phyloP scores from a whole-genome alignment of 1,140 invertebrate genomes.

The Dendrolimus kikuchii region DNA sequence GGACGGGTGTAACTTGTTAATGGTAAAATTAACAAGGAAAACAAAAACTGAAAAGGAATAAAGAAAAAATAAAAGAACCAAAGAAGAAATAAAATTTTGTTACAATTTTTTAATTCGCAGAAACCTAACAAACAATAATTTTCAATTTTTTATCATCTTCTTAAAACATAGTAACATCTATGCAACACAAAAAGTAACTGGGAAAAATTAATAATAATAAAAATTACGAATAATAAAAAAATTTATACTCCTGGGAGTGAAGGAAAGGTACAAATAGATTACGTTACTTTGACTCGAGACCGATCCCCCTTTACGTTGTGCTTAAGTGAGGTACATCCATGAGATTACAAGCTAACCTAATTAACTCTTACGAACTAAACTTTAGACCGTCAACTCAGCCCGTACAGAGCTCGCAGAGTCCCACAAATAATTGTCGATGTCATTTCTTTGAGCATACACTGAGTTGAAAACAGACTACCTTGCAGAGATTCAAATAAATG shows the following conservation, averaged over 20 bases:
- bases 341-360: constrained; percentile 65
- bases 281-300: constrained; percentile 39
- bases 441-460: constrained; percentile 23
- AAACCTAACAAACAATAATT: constrained; percentile 74
- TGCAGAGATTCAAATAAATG: constrained; percentile 60
- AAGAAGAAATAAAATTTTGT: constrained; percentile 65
- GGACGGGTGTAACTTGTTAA: constrained; percentile 70
- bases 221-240: constrained; percentile 56
- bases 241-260: constrained; percentile 71
- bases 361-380: constrained; percentile 54
- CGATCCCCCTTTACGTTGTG: constrained; percentile 41
- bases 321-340: constrained; percentile 61
- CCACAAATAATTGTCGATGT: constrained; percentile 13
- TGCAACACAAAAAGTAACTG: constrained; percentile 72
- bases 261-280: constrained; percentile 68
- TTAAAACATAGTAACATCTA: constrained; percentile 75
- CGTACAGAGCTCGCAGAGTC: constrained; percentile 11
- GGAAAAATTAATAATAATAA: constrained; percentile 67
- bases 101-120: constrained; percentile 72
- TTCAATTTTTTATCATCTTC: constrained; percentile 61
- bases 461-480: constrained; percentile 52
- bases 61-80: constrained; percentile 48
- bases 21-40: constrained; percentile 36
- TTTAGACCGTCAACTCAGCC: constrained; percentile 44
- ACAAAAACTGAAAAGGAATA: constrained; percentile 32